phyloP scores from a whole-genome alignment of 2,113 vertebrate genomes.

The Mobula hypostoma region DNA sequence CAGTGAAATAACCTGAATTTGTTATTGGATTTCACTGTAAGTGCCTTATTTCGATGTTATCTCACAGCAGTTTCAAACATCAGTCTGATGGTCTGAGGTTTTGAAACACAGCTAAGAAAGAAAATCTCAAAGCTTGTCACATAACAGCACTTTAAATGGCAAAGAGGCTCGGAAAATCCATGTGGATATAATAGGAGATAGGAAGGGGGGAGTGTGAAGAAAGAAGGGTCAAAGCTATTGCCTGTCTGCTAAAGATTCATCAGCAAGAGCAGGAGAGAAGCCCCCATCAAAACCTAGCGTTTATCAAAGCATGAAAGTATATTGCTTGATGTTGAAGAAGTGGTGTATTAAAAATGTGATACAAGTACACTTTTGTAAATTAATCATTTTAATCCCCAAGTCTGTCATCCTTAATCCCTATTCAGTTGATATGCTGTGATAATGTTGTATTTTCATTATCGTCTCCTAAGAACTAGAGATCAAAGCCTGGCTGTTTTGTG shows the following conservation, averaged over 20 bases:
- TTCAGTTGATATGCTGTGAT: slow-evolving; percentile 16
- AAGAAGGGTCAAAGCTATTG: slow-evolving; percentile 10
- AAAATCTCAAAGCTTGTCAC: slow-evolving; percentile 1
- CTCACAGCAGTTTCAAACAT: background rate
- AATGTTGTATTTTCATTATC: slow-evolving; percentile 36
- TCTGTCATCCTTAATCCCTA: slow-evolving; percentile 21
- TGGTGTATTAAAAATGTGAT: slow-evolving; percentile 23
- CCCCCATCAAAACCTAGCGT: background rate
- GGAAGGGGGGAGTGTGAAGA: background rate
- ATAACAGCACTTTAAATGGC: background rate
- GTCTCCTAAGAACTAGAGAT: background rate
- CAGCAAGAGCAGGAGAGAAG: background rate
- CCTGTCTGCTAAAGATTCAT: slow-evolving; percentile 3
- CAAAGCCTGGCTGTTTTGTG: slow-evolving; percentile 24
- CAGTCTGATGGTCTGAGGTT: slow-evolving; percentile 8
- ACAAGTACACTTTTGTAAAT: slow-evolving; percentile 23
- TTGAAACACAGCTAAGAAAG: slow-evolving; percentile 4
- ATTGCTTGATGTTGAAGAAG: background rate
- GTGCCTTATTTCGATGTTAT: slow-evolving; percentile 29
- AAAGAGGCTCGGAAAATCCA: slow-evolving; percentile 10
- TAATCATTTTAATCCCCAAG: slow-evolving; percentile 36
- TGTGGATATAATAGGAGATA: slow-evolving; percentile 24
- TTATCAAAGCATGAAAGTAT: background rate
- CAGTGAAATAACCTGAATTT: slow-evolving; percentile 32
- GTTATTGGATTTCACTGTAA: slow-evolving; percentile 34